Evolutionary conservation across 2,797 vertebrate genomes (phyloP), one percentile per base, ranked within the genome.

Genomic region (Ptychadena robeensis): DNA sequence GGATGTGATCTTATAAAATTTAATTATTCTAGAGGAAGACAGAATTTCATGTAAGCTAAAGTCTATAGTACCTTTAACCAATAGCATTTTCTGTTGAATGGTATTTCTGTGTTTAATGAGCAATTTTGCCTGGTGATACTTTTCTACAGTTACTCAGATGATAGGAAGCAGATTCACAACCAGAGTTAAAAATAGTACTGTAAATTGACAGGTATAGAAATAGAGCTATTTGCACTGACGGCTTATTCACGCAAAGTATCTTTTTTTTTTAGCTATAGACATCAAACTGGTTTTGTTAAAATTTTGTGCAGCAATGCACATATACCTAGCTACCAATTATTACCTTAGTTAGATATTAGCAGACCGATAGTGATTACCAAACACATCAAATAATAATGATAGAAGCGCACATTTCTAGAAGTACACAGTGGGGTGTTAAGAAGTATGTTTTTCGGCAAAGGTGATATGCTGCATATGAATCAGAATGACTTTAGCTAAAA

Each of bases 131-230:
- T 61, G 59, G 27, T 27, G 59, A 28, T 61, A 14, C n/a, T 28
- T 61, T 61, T 61, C 7, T 61, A 61, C 25, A 61, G 59, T 27
- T 25, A 61, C 59, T 28, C 25, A 61, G 25, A 28, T 25, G 59
- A 25, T 61, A 27, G 59, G 25, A 61, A 25, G 59, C 10, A 28
- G 27, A 61, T 28, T 61, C 25, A 61, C 25, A 61, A 11, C 9
- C n/a, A 61, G 0, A 11, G 59, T 27, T 61, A 25, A 61, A 61
- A 61, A 61, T 61, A 61, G 25, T 9, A 61, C 25, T 61, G 59
- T 61, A 28, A 25, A 61, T 61, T 61, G 59, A 61, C 59, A 27
- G 59, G n/a, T 61, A 61, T 27, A 61, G n/a, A 61, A 61, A 61
- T 61, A 61, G 18, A 57, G 59, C 4, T 1, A 25, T 61, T 61